Evolutionary conservation across 1,140 invertebrate species (phyloP), one percentile per base, ranked within the genome.

Genomic region (Leptinotarsa undecemlineata): DNA sequence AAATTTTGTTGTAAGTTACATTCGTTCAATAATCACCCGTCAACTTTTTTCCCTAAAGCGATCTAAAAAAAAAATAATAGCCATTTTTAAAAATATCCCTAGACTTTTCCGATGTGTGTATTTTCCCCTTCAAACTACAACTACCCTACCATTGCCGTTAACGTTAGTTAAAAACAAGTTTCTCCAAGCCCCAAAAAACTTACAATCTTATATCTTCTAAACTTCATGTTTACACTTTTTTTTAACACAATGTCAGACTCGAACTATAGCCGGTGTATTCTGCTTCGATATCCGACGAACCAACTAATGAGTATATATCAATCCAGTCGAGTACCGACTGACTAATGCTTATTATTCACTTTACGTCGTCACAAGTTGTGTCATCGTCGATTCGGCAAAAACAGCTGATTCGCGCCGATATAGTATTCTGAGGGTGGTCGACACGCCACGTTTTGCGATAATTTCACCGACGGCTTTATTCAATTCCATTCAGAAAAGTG

Each of bases 141-240:
- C 8, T 3, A 42, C 33, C 8, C 8, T 11, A 42, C 33, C 8
- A 6, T 42, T 42, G 33, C 8, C 8, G 33, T 42, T 33, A 8
- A 42, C 0, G 33, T 8, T 42, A 11, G 8, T 2, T 42, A 11
- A 11, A 42, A 11, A 42, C 0, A 42, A 11, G 8, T 11, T 42
- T 42, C 33, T 42, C 33, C 6, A 11, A 42, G 33, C 33, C 33
- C 33, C 33, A 3, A 48, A 69, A 42, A 61, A 72, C 71, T 72
- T 72, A 72, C 71, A 64, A 72, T 64, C 64, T 66, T 72, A 64
- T 72, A 72, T 72, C 71, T 17, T 19, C 63, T 60, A 19, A 72
- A 72, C 62, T 72, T 72, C 71, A 72, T 72, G 19, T 60, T 51
- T 20, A 60, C 14, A 61, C 51, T 62, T 17, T 26, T 57, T 17